Evolutionary conservation across 2,888 invertebrate genomes (phyloP).

Genomic region (Andrena praecox): DNA sequence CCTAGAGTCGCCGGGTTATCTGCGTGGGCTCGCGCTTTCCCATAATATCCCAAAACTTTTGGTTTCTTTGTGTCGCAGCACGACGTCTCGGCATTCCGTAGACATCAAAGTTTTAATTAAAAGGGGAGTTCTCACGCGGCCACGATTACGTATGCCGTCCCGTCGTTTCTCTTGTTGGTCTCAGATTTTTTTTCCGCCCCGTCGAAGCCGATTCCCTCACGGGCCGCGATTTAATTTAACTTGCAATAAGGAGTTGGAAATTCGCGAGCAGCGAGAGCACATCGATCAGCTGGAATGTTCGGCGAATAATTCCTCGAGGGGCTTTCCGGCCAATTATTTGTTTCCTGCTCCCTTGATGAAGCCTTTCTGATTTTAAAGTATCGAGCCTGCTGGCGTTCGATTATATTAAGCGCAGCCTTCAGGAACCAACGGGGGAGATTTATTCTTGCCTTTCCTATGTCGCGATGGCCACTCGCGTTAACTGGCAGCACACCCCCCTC

Average conservation of each 20-base stretch:
- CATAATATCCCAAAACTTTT: conserved; percentile 15
- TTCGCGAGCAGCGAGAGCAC: conserved; percentile 1
- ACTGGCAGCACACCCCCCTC: conserved; percentile 71
- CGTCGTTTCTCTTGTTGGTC: conserved; percentile 1
- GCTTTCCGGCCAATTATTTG: conserved; percentile 12
- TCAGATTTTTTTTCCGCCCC: conserved; percentile 21
- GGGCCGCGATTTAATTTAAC: conserved; percentile 45
- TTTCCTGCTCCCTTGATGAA: not conserved
- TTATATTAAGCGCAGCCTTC: conserved; percentile 11
- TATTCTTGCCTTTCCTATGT: conserved; percentile 32
- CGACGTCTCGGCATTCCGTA: conserved; percentile 20
- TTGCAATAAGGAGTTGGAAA: conserved; percentile 15
- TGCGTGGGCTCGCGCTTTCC: not conserved
- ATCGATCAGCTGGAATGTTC: not conserved
- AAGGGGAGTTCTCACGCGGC: conserved; percentile 49
- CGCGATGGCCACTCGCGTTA: conserved; percentile 52
- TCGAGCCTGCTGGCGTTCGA: not conserved
- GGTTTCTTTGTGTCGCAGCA: conserved; percentile 30
- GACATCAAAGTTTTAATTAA: conserved; percentile 68
- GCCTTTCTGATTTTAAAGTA: not conserved
- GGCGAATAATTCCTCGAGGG: not conserved
- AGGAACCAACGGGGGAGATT: not conserved
- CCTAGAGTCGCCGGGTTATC: not conserved
- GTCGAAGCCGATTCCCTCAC: conserved; percentile 31
- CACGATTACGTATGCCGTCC: conserved; percentile 10